Evolutionary conservation across 2,888 invertebrate genomes (phyloP).

Genomic region (Netelia melanura): DNA sequence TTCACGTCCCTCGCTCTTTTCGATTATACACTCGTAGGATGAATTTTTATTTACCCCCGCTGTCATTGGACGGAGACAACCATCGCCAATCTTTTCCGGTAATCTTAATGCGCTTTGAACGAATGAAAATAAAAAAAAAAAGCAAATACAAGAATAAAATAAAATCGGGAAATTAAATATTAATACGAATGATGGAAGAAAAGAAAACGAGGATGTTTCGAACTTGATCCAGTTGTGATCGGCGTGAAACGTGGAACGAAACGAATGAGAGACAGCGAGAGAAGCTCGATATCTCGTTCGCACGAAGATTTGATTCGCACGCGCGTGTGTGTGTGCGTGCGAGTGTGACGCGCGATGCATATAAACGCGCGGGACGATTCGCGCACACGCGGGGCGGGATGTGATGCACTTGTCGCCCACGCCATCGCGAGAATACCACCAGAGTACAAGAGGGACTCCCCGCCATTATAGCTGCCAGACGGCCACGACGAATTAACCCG

Average conservation of each 20-base stretch:
- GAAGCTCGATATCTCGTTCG: constrained; percentile 48
- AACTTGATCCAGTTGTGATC: constrained; percentile 59
- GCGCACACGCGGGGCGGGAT: constrained; percentile 38
- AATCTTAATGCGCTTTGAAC: constrained; percentile 25
- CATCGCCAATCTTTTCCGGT: constrained; percentile 27
- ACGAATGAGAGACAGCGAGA: constrained; percentile 58
- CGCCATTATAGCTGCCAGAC: constrained; percentile 68
- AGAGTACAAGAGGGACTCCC: constrained; percentile 71
- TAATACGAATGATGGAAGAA: background rate
- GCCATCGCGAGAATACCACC: constrained; percentile 72
- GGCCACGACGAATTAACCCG: constrained; percentile 80
- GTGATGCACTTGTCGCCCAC: constrained; percentile 76
- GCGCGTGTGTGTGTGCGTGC: background rate
- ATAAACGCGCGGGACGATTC: background rate
- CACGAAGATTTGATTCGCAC: background rate
- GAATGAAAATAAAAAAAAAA: constrained; percentile 25
- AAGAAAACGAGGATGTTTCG: constrained; percentile 20
- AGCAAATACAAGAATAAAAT: constrained; percentile 18
- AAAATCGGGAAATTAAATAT: constrained; percentile 8
- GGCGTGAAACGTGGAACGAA: constrained; percentile 65
- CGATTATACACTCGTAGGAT: constrained; percentile 17
- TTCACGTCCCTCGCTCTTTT: constrained; percentile 59
- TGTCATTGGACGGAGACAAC: constrained; percentile 1
- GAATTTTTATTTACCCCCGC: background rate
- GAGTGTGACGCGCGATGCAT: background rate